Evolutionary conservation across 2,797 vertebrate species (phyloP), one percentile per base, ranked within the genome.

Genomic region (Chlorospingus semifuscus): DNA sequence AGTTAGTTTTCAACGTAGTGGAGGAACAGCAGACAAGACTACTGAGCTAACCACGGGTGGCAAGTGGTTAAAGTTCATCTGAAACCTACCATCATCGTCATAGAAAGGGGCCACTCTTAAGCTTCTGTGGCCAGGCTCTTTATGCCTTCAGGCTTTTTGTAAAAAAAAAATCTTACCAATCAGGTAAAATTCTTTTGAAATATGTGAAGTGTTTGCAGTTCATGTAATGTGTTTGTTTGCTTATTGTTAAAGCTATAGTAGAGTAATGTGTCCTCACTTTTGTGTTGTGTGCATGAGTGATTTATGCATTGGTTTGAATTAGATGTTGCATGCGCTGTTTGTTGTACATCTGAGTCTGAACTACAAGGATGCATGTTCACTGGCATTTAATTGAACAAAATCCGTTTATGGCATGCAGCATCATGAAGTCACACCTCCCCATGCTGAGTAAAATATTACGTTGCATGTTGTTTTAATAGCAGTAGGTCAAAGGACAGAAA

Each of bases 181-280:
- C 93, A 94, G 92, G 94, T 96, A 96, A 97, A 90, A 90, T 83
- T 81, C 21, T 81, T 92, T 83, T 91, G 53, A 50, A 86, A 69
- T 15, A 47, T 19, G 4, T 81, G 29, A 65, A 32, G n/a, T 92
- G 49, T 87, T 95, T 92, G 34, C 64, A 64, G 27, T 70, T 83
- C 11, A 11, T 88, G 16, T 80, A 66, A 10, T 63, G n/a, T 72
- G 39, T 90, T 70, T 77, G 37, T 74, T 23, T 50, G 80, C 41
- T 92, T 89, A 30, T 24, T 60, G 46, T 66, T 90, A 30, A 49
- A 83, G 63, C 52, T 79, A 23, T 47, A 59, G 11, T 2, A 63
- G 30, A 53, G 24, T 74, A 59, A 72, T 29, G 24, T 46, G 34
- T 63, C 41, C 53, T 89, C 22, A 17, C 29, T 42, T 41, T 37